These are phyloP conservation scores for Elgaria multicarinata DNA, from an alignment of 2,113 vertebrate genomes.

Conservation along the genomic window DNA sequence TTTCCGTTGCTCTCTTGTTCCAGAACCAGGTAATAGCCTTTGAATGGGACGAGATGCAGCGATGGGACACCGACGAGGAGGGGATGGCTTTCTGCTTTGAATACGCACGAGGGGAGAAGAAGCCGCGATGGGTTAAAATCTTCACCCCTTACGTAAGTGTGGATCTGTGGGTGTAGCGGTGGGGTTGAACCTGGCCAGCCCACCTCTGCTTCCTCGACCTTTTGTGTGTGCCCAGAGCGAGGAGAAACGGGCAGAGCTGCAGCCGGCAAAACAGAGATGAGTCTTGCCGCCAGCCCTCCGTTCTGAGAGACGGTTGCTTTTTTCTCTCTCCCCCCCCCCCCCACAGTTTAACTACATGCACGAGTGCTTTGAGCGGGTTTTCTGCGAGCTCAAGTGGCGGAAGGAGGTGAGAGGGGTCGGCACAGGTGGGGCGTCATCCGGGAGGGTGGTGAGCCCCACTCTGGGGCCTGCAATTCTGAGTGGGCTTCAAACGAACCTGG, in stretches of 20 bases:
- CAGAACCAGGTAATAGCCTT: slow-evolving; percentile 97
- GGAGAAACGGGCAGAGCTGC: neutral
- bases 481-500: too few relatives aligned
- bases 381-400: slow-evolving; percentile 98
- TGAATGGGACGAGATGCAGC: slow-evolving; percentile 97
- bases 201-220: neutral
- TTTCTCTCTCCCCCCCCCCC: too few relatives aligned
- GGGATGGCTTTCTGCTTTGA: slow-evolving; percentile 99
- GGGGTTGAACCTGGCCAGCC: too few relatives aligned
- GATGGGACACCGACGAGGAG: slow-evolving; percentile 98
- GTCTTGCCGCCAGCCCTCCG: neutral
- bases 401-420: slow-evolving; percentile 93
- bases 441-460: neutral
- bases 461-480: neutral
- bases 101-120: slow-evolving; percentile 93
- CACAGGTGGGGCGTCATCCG: neutral
- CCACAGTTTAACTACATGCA: slow-evolving; percentile 98
- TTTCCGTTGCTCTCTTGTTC: neutral
- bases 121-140: slow-evolving; percentile 96
- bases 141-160: slow-evolving; percentile 91
- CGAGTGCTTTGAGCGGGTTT: slow-evolving; percentile 96
- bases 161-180: rapidly evolving
- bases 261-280: too few relatives aligned
- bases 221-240: neutral
- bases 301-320: neutral